Conservation (phyloP, 2,797 vertebrate genomes). For the Spea hammondii region DNA sequence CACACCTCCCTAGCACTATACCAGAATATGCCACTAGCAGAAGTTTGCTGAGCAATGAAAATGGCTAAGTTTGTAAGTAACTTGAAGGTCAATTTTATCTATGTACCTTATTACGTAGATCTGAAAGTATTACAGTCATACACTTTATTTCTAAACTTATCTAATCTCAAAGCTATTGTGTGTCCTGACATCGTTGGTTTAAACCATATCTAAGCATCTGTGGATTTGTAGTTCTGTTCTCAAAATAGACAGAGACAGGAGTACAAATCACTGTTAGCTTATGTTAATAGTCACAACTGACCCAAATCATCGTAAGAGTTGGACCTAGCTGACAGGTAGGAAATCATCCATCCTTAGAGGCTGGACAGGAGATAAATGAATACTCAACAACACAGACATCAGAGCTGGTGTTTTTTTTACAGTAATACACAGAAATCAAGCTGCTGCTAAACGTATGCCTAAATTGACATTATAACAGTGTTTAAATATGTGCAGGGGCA, state of each 20-base stretch:
- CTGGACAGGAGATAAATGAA: slow-evolving; percentile 42
- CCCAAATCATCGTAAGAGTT: slow-evolving; percentile 47
- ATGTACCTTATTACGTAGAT: slow-evolving; percentile 5
- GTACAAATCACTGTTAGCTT: slow-evolving; percentile 50
- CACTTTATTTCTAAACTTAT: slow-evolving; percentile 36
- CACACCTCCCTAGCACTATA: too few relatives aligned
- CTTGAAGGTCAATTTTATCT: slow-evolving; percentile 19
- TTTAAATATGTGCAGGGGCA: too few relatives aligned
- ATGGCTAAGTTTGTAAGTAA: neutral
- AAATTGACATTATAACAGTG: too few relatives aligned
- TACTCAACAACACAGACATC: slow-evolving; percentile 35
- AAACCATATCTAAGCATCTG: slow-evolving; percentile 28
- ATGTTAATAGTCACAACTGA: slow-evolving; percentile 46
- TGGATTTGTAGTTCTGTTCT: slow-evolving; percentile 39
- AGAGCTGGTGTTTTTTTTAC: slow-evolving; percentile 30
- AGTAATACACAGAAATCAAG: slow-evolving; percentile 28
- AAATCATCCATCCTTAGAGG: slow-evolving; percentile 47
- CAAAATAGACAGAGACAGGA: slow-evolving; percentile 47
- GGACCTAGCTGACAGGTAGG: slow-evolving; percentile 46
- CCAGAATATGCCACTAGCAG: too few relatives aligned
- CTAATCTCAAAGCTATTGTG: slow-evolving; percentile 30
- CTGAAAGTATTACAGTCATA: slow-evolving; percentile 25
- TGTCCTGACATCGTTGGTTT: slow-evolving; percentile 27
- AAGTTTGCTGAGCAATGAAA: too few relatives aligned
- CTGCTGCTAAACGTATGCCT: too few relatives aligned